These are phyloP conservation scores for Bibio marci DNA, from an alignment of 2,888 invertebrate genomes.

Conservation along the genomic window DNA sequence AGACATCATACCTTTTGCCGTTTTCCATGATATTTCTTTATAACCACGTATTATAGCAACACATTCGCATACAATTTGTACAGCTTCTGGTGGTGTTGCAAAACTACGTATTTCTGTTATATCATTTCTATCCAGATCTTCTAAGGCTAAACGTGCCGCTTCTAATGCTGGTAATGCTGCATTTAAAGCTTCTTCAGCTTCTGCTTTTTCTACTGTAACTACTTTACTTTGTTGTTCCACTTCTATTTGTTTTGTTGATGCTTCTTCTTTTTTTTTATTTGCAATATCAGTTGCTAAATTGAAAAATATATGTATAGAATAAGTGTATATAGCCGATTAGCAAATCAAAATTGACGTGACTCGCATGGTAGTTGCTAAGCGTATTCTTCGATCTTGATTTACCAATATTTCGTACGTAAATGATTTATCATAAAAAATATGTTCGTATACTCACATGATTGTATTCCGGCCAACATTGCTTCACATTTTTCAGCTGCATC, in stretches of 20 bases:
- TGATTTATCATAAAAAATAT: no score
- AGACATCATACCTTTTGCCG: conserved; percentile 82
- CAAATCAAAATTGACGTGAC: no score
- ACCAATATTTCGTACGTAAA: no score
- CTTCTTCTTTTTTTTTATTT: conserved; percentile 59
- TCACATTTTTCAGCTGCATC: conserved; percentile 72
- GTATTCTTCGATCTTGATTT: no score
- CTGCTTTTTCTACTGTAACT: conserved; percentile 64
- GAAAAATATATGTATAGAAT: no score
- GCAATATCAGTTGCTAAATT: conserved; percentile 45
- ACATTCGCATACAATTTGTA: conserved; percentile 80
- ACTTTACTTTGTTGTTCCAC: conserved; percentile 67
- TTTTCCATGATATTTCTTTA: conserved; percentile 79
- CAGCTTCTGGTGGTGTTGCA: conserved; percentile 78
- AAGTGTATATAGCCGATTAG: no score
- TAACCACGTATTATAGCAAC: conserved; percentile 69
- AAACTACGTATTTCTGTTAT: conserved; percentile 87
- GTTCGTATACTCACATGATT: conserved; percentile 31
- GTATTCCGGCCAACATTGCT: conserved; percentile 55
- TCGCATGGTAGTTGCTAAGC: no score
- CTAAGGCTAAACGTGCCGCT: conserved; percentile 58
- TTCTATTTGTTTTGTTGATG: conserved; percentile 61
- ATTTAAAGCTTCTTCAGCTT: conserved; percentile 63
- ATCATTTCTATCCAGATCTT: conserved; percentile 73
- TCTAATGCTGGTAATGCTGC: conserved; percentile 75